A percentile compares a stretch with the other conserved stretches of the same genome.
Conservation (phyloP, 2,113 vertebrate species). For the Morphnarchus princeps region DNA sequence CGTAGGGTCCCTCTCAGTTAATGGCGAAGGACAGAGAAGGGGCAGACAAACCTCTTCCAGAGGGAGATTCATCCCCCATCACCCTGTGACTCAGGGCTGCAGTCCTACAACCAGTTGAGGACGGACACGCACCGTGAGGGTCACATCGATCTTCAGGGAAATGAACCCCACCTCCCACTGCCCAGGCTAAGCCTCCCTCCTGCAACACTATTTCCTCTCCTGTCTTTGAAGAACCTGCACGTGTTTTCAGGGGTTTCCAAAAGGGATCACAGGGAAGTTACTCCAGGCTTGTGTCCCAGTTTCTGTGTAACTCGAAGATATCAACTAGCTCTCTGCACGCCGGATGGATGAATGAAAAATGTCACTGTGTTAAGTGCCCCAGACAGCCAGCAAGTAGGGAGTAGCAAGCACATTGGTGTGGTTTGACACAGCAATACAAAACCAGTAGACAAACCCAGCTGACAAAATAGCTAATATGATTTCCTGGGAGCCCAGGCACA, state of each 20-base stretch:
- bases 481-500: background rate
- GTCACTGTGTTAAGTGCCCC: too few relatives aligned
- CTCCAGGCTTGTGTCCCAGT: background rate
- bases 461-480: background rate
- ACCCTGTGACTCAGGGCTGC: background rate
- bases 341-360: background rate
- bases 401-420: background rate
- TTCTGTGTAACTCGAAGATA: background rate
- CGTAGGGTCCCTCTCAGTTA: background rate
- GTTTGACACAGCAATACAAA: background rate
- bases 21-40: background rate
- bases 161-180: background rate
- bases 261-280: background rate
- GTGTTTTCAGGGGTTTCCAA: background rate
- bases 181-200: background rate
- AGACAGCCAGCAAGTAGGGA: background rate
- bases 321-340: background rate
- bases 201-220: background rate
- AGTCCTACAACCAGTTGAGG: background rate
- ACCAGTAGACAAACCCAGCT: background rate
- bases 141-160: fast-evolving
- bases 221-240: background rate
- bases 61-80: background rate
- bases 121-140: fast-evolving
- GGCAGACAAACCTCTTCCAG: background rate